phyloP scores from a whole-genome alignment of 2,888 invertebrate genomes.

The Folsomia candida region DNA sequence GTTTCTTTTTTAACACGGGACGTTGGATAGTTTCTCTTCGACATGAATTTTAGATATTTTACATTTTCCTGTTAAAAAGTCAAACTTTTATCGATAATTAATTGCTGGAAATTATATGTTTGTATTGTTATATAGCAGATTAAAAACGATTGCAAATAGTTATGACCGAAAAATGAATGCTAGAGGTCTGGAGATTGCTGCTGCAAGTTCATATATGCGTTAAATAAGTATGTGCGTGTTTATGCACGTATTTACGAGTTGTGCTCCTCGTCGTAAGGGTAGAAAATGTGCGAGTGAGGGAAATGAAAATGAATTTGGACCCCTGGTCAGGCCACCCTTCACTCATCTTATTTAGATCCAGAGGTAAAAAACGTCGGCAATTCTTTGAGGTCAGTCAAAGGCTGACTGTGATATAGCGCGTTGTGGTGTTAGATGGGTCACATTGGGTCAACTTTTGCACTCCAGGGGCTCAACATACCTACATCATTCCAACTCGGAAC shows the following conservation, averaged over 20 bases:
- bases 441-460: slow-evolving; percentile 43
- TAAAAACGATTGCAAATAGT: no score
- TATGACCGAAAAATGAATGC: no score
- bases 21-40: no score
- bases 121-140: not conserved
- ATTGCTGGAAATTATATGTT: not conserved
- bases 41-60: not conserved
- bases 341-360: slow-evolving; percentile 45
- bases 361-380: slow-evolving; percentile 46
- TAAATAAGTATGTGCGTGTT: no score
- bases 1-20: no score
- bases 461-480: slow-evolving; percentile 34
- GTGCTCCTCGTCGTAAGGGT: no score
- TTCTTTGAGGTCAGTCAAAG: slow-evolving; percentile 50
- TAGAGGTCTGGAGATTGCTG: no score
- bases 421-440: slow-evolving; percentile 46
- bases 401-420: slow-evolving; percentile 49
- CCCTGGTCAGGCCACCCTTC: slow-evolving; percentile 48
- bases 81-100: no score
- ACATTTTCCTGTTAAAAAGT: not conserved
- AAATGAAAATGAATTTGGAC: slow-evolving; percentile 41
- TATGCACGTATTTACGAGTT: no score
- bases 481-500: slow-evolving; percentile 3
- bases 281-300: not conserved
- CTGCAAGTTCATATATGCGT: no score